Base-by-base conservation (phyloP, 35 echinoderm and acorn worm species). In the Acanthaster planci region DNA sequence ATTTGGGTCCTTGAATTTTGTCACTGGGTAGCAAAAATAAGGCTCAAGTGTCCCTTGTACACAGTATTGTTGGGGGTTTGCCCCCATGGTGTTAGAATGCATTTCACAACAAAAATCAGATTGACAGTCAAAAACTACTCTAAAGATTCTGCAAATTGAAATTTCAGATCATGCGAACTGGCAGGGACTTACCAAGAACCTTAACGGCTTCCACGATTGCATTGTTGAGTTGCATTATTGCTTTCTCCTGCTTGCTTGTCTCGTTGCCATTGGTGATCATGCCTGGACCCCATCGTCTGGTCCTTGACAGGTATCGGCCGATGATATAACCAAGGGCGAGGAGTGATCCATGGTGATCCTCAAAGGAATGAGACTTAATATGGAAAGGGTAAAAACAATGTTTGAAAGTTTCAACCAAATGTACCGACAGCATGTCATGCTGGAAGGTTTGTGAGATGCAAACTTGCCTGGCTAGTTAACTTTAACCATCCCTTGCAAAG, bases 251-350 rank as follows among this genome's bases (percentile, higher is more conserved):
- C 90, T 91, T 14, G 84, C 81, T 64, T 93, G 87, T 91, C 91
- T 93, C 22, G 93, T 76, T 60, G 88, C 88, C 26, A 85, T 34
- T 26, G 4, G 64, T 72, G 7, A 72, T 72, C 64, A 72, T 72
- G 30, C 8, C 23, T 21, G 22, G 26, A 34, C 30, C 64, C 30
- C 30, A 26, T 51, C 93, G 85, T 91, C 91, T 97, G 40, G 93
- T 83, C 60, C 90, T 81, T 37, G 88, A 82, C 37, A 93, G 82
- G 57, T 93, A 60, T 39, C 88, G 68, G 68, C 91, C 88, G 19
- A 97, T 93, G 79, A 85, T 86, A 86, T 93, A 91, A 29, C 95
- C 95, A 21, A 97, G 76, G 0, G 87, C 95, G 10, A 97, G 87
- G 7, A 93, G 80, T 14, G 85, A 85, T 0, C 95, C 95, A 80